A percentile compares a stretch with the other conserved stretches of the same genome.
Evolutionary conservation across 2,888 invertebrate genomes (phyloP).

Genomic region (Himalopsyche tibetana): DNA sequence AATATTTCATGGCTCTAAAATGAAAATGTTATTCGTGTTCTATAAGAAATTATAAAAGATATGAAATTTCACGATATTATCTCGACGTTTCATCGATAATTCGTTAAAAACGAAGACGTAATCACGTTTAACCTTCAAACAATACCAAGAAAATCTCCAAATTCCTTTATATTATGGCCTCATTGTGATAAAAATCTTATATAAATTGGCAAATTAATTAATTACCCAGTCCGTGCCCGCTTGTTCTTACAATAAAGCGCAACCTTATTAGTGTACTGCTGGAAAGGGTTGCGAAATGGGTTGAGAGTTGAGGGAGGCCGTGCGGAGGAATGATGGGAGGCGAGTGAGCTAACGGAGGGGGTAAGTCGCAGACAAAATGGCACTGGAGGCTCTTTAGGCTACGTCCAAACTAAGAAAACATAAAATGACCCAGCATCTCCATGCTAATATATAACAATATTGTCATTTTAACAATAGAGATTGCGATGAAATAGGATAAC

Average conservation of each 20-base stretch:
- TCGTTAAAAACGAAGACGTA: slow-evolving; percentile 9
- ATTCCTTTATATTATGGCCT: slow-evolving; percentile 23
- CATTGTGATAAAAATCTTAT: slow-evolving; percentile 34
- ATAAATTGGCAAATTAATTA: slow-evolving; percentile 47
- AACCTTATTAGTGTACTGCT: slow-evolving; percentile 65
- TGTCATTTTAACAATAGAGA: too few species aligned
- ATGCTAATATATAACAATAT: too few species aligned
- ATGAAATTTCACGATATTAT: background rate
- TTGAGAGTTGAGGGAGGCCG: slow-evolving; percentile 14
- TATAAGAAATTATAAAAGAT: background rate
- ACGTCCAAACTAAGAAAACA: slow-evolving; percentile 5
- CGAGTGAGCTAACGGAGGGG: slow-evolving; percentile 44
- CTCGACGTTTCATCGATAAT: background rate
- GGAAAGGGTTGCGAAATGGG: slow-evolving; percentile 47
- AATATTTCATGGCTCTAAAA: too few species aligned
- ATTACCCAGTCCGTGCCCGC: slow-evolving; percentile 59
- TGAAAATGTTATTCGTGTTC: too few species aligned
- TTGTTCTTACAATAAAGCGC: slow-evolving; percentile 65
- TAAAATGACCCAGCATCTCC: too few species aligned
- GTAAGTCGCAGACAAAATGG: slow-evolving; percentile 58
- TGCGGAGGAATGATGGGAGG: slow-evolving; percentile 13
- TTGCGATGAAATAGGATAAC: too few species aligned
- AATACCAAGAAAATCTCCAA: background rate
- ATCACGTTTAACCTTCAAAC: slow-evolving; percentile 3
- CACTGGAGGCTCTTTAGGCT: slow-evolving; percentile 32